A percentile compares a stretch with the other conserved stretches of the same genome.
Conservation (phyloP, 2,113 vertebrate genomes). For the pig (Sus scrofa) region T2T-Sscrofa CM000817.6:169397001-169397500, state of each 20-base stretch:
- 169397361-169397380: not conserved
- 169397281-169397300: not conserved
- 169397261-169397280: constrained; percentile 17
- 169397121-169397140: not conserved
- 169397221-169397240: not conserved
- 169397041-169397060: not conserved
- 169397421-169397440: not conserved
- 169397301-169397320: not conserved
- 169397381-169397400: not conserved
- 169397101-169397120: constrained; percentile 24
- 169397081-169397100: not conserved
- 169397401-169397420: constrained; percentile 14
- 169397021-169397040: not conserved
- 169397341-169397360: not conserved
- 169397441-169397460: constrained; percentile 29
- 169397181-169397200: constrained; percentile 6
- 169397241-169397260: not conserved
- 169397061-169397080: not conserved
- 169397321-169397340: not conserved
- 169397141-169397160: not conserved
- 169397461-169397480: not conserved
- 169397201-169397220: not conserved
- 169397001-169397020: not conserved
- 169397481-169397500: not conserved
- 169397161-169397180: not conserved